phyloP scores from a whole-genome alignment of 2,797 vertebrate species.

The Adelosebastes latens region DNA sequence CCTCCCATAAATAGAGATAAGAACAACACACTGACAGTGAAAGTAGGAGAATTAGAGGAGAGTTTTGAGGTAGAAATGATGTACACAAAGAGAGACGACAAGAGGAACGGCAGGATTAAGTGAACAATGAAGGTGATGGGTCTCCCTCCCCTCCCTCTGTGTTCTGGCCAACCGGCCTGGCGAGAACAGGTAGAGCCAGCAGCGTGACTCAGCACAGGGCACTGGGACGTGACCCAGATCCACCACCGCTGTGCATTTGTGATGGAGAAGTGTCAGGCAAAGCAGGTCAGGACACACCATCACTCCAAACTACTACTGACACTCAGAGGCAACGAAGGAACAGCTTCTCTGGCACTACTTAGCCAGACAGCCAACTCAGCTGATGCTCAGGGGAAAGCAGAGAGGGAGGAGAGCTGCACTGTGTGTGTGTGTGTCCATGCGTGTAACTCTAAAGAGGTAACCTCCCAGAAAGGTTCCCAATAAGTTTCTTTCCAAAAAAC shows the following conservation, averaged over 20 bases:
- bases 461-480: slow-evolving; percentile 62
- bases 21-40: neutral
- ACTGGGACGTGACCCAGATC: slow-evolving; percentile 52
- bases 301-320: slow-evolving; percentile 56
- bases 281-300: slow-evolving; percentile 41
- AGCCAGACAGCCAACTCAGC: slow-evolving; percentile 60
- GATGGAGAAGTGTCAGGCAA: slow-evolving; percentile 57
- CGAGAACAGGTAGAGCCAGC: slow-evolving; percentile 36
- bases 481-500: slow-evolving; percentile 51
- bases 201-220: slow-evolving; percentile 58
- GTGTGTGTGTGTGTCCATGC: neutral
- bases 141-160: neutral
- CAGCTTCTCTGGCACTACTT: slow-evolving; percentile 54
- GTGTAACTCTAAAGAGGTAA: slow-evolving; percentile 35
- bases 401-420: neutral
- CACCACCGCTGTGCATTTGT: slow-evolving; percentile 23
- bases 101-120: slow-evolving; percentile 4
- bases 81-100: neutral
- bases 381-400: slow-evolving; percentile 46
- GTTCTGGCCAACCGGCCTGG: slow-evolving; percentile 14
- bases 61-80: neutral
- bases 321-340: slow-evolving; percentile 41
- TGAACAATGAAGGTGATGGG: slow-evolving; percentile 15
- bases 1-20: neutral
- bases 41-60: neutral